A percentile compares a stretch with the other conserved stretches of the same genome.
phyloP scores from a whole-genome alignment of 1,140 invertebrate species.

The Condylostylus longicornis region DNA sequence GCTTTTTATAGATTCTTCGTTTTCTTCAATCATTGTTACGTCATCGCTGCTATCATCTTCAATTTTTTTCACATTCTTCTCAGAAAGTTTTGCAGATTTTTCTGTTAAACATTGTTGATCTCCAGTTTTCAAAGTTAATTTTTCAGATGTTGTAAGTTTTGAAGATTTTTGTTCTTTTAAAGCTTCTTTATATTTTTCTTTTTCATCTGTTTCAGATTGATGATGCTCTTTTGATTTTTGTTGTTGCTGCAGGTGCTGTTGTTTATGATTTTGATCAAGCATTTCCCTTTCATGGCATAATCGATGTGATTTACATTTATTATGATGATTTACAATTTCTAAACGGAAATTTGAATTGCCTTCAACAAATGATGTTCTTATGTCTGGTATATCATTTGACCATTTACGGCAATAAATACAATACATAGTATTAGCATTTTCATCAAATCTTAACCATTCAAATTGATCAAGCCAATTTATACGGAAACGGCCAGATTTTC shows the following conservation, averaged over 20 bases:
- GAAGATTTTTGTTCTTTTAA: neutral
- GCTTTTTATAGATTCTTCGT: too few relatives aligned
- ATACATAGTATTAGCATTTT: slow-evolving; percentile 49
- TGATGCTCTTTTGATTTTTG: neutral
- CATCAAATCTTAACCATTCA: slow-evolving; percentile 53
- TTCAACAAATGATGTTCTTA: slow-evolving; percentile 54
- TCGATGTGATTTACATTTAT: slow-evolving; percentile 58
- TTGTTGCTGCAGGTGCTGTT: slow-evolving; percentile 8
- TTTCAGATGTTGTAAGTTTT: too few relatives aligned
- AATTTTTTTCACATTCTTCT: too few relatives aligned
- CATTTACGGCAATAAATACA: slow-evolving; percentile 57
- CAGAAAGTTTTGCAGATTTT: too few relatives aligned
- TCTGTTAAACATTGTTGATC: too few relatives aligned
- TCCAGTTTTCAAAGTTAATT: too few relatives aligned
- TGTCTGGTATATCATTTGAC: slow-evolving; percentile 49
- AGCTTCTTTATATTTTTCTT: neutral
- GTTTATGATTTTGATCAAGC: slow-evolving; percentile 32
- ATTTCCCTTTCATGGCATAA: slow-evolving; percentile 39
- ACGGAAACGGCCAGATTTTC: slow-evolving; percentile 47
- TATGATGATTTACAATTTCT: slow-evolving; percentile 61
- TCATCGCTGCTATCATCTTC: too few relatives aligned
- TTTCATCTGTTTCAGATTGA: neutral
- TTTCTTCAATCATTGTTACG: too few relatives aligned
- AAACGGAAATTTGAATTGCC: slow-evolving; percentile 59
- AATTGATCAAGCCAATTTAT: slow-evolving; percentile 47